phyloP scores from a whole-genome alignment of 2,888 invertebrate species.

The Hyles lineata region DNA sequence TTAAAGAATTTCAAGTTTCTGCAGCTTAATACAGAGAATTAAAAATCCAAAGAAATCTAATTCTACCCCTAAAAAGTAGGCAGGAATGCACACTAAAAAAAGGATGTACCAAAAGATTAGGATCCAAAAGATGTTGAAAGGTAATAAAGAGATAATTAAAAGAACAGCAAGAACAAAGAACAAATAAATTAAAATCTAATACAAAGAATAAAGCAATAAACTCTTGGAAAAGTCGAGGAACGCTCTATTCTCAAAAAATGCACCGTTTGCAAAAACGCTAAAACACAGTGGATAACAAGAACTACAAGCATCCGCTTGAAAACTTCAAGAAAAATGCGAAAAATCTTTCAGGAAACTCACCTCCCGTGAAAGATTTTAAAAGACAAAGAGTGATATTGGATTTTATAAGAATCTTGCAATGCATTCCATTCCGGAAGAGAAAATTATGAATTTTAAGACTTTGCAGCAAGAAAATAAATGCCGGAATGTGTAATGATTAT shows the following conservation, averaged over 20 bases:
- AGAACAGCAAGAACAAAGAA: too few relatives aligned
- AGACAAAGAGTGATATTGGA: conserved; percentile 6
- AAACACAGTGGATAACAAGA: neutral
- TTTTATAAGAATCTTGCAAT: neutral
- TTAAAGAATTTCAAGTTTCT: too few relatives aligned
- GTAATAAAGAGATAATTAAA: too few relatives aligned
- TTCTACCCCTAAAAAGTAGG: too few relatives aligned
- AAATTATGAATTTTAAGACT: neutral
- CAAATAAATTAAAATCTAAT: too few relatives aligned
- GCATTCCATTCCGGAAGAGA: neutral
- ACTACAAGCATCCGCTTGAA: neutral
- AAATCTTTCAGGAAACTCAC: neutral
- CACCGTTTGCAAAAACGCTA: neutral
- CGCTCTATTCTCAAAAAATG: neutral
- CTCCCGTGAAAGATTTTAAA: neutral
- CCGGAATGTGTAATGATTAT: neutral
- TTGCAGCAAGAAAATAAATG: neutral
- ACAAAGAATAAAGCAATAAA: too few relatives aligned
- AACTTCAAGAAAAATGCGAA: neutral
- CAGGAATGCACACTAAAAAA: too few relatives aligned
- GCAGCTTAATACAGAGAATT: too few relatives aligned
- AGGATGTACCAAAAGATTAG: too few relatives aligned
- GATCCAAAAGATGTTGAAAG: too few relatives aligned
- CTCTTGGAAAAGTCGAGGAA: too few relatives aligned
- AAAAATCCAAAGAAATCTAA: too few relatives aligned